Evolutionary conservation across 1,140 invertebrate genomes (phyloP).

Genomic region (Drosophila ercepeae): DNA sequence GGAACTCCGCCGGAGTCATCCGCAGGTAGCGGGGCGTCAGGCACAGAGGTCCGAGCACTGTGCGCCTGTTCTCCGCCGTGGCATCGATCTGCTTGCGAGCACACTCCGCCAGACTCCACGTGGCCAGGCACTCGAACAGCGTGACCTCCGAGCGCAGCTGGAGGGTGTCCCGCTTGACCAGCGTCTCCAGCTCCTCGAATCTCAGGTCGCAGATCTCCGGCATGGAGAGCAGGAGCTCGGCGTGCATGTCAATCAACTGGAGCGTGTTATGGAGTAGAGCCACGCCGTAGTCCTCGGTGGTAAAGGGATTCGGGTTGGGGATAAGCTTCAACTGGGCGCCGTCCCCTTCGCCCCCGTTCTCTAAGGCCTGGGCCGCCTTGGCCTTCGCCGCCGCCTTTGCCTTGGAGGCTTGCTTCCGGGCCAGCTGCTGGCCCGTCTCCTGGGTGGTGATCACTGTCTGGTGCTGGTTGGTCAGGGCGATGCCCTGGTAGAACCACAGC

Average conservation of each 20-base stretch:
- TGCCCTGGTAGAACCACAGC: constrained; percentile 80
- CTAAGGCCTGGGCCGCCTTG: constrained; percentile 27
- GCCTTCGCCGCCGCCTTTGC: constrained; percentile 50
- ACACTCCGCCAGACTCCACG: constrained; percentile 80
- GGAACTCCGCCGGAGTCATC: constrained; percentile 71
- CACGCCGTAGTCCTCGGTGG: constrained; percentile 79
- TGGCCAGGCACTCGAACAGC: constrained; percentile 75
- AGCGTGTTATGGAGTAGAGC: constrained; percentile 78
- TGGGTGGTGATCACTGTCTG: constrained; percentile 77
- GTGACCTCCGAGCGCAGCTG: constrained; percentile 75
- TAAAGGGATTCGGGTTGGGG: constrained; percentile 79
- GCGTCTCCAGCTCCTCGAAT: constrained; percentile 81
- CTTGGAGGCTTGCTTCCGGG: constrained; percentile 59
- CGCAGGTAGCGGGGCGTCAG: constrained; percentile 77
- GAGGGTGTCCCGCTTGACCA: constrained; percentile 74
- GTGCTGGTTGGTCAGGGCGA: constrained; percentile 71
- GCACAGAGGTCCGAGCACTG: constrained; percentile 76
- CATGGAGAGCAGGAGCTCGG: constrained; percentile 67
- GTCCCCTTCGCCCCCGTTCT: constrained; percentile 45
- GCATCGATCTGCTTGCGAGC: constrained; percentile 69
- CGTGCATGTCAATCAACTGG: constrained; percentile 82
- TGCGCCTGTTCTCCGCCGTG: constrained; percentile 76
- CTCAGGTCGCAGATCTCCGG: constrained; percentile 67
- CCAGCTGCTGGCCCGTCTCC: constrained; percentile 59
- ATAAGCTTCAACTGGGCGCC: constrained; percentile 58